Evolutionary conservation across 1,140 invertebrate genomes (phyloP).

Genomic region (Monochamus saltuarius): DNA sequence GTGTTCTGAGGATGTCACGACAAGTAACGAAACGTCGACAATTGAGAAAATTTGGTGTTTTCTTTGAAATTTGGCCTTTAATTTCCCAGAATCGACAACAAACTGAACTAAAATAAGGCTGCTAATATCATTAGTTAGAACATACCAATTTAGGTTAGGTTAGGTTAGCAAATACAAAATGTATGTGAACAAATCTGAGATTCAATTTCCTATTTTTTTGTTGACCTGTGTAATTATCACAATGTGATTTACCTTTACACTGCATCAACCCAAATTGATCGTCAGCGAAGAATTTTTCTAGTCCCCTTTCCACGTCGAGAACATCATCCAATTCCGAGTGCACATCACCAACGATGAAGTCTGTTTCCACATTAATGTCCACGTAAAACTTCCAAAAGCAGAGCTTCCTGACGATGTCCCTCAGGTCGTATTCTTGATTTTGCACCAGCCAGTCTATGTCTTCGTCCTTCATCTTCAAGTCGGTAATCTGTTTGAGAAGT

Average conservation of each 20-base stretch:
- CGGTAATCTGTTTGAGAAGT: conserved; percentile 43
- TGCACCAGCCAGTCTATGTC: conserved; percentile 29
- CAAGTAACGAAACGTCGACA: too few species aligned
- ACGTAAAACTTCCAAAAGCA: conserved; percentile 40
- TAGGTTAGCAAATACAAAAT: too few species aligned
- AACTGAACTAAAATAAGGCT: too few species aligned
- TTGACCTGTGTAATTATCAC: too few species aligned
- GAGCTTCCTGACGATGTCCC: conserved; percentile 46
- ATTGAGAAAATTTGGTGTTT: too few species aligned
- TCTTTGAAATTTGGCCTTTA: too few species aligned
- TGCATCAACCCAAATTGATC: conserved; percentile 47
- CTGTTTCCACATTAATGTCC: conserved; percentile 43
- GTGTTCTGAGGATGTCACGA: too few species aligned
- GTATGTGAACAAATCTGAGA: too few species aligned
- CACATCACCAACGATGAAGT: conserved; percentile 51
- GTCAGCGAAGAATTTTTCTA: conserved; percentile 34
- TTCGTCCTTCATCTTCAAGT: conserved; percentile 38
- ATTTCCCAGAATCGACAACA: too few species aligned
- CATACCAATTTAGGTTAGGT: too few species aligned
- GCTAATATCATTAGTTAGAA: too few species aligned
- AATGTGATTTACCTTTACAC: conserved; percentile 42
- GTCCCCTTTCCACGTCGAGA: conserved; percentile 35
- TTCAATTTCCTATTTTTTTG: too few species aligned
- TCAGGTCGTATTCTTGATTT: conserved; percentile 50
- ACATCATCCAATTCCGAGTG: conserved; percentile 47